Base-by-base conservation (phyloP, 1,140 invertebrate species). In the Caerostris darwini region DNA sequence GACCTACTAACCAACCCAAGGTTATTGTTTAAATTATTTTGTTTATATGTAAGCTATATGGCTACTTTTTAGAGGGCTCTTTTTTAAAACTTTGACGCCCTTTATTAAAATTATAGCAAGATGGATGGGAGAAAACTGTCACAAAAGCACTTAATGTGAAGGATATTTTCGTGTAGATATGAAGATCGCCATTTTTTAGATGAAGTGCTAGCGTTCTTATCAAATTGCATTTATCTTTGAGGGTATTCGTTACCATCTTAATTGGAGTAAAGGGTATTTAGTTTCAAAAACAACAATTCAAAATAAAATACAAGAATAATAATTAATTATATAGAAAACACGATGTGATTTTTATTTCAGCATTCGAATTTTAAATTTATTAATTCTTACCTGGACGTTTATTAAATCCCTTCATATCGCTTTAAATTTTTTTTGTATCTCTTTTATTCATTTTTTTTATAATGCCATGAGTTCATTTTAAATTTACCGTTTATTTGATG, bases 1-100 rank as follows among this genome's bases (percentile, higher is more conserved):
- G 71, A 77, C 71, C 71, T 53, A 77, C 71, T 77, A 77, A 77
- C 71, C 50, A 77, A 77, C 71, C 50, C 71, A 34, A 77, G 34
- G 71, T 34, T 50, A 77, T 77, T 50, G 8, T 77, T 50, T 12
- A 77, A 34, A 8, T 77, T 50, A 50, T 77, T 77, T 50, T 8
- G 10, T 77, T 77, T 50, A 50, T 50, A 77, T 50, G 71, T 34
- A 5, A 77, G 71, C 34, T 8, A 77, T 50, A 77, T 50, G 53
- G 71, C 71, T 77, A 77, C 71, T 77, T 77, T 77, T 77, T 53
- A 50, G 34, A 77, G 12, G 19, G 10, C 14, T 77, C 14, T 77
- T 77, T 34, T 77, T 50, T 12, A 5, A 12, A 17, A 64, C 17
- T 64, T 64, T 64, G 61, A 64, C 61, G 61, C 34, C 34, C 34